Conservation (phyloP, 2,113 vertebrate genomes). For the Actinemys pallida region DNA sequence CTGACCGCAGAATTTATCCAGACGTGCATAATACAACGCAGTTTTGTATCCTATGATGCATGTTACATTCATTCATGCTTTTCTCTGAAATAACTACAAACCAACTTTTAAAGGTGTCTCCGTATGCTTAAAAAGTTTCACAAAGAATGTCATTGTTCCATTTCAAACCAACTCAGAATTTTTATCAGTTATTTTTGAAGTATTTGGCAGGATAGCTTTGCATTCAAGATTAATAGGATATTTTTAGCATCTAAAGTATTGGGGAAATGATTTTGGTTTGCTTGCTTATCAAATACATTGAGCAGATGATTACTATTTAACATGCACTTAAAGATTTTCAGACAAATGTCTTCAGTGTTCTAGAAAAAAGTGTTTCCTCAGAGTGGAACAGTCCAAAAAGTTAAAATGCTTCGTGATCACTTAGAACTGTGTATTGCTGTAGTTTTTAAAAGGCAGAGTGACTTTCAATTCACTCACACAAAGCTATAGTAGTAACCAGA, state of each 20-base stretch:
- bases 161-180: conserved; percentile 63
- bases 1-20: not conserved
- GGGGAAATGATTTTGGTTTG: conserved; percentile 40
- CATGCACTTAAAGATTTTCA: conserved; percentile 35
- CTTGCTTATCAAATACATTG: conserved; percentile 63
- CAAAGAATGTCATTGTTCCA: conserved; percentile 54
- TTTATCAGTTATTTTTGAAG: conserved; percentile 51
- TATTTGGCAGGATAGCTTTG: conserved; percentile 70
- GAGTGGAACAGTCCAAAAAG: not conserved
- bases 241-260: conserved; percentile 69
- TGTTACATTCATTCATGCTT: conserved; percentile 28
- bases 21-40: conserved; percentile 13
- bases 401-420: conserved; percentile 1
- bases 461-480: not conserved
- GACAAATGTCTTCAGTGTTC: conserved; percentile 19
- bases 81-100: conserved; percentile 70
- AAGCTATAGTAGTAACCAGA: not conserved
- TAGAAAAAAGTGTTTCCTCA: conserved; percentile 31
- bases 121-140: conserved; percentile 68
- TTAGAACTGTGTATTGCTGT: not conserved
- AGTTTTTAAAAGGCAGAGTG: not conserved
- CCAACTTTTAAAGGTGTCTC: conserved; percentile 48
- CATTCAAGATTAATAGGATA: conserved; percentile 69
- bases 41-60: not conserved
- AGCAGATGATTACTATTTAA: conserved; percentile 66